Evolutionary conservation across 2,888 invertebrate species (phyloP), one percentile per base, ranked within the genome.

Genomic region (Ectemnius lituratus): DNA sequence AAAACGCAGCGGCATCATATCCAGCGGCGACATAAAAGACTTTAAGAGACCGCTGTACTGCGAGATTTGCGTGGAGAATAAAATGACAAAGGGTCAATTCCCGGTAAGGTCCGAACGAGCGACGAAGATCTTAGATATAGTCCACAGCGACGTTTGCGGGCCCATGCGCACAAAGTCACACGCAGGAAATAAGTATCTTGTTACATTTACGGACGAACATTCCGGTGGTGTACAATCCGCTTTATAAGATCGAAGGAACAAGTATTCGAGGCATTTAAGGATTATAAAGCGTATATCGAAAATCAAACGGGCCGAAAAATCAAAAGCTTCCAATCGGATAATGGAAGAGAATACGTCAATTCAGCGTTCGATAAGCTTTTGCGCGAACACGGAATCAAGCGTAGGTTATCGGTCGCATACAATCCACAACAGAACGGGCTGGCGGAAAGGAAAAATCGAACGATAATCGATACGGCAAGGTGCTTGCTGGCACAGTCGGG

Each of bases 401-500:
- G 80, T 75, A 62, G 78, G 62, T 13, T 83, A 67, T 49, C 86
- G 0, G 73, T 84, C 4, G 62, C 86, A 0, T 73, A 86, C 56
- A 84, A 74, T 8, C 87, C 85, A 0, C 75, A 87, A 66, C 82
- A 85, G 18, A 88, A 87, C 73, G 88, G 85, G 1, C 45, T 76
- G 0, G 83, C 87, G 8, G 88, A 88, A 67, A 56, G 86, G 13
- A 75, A 80, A 45, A 87, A 87, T 45, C 68, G 84, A 0, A 88
- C 85, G 5, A 62, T 87, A 0, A 75, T 86, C 13, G 83, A 86
- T 13, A 70, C 73, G 63, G 81, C 86, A 8, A 71, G 86, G n/a
- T 75, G 82, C 13, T 78, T 88, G 76, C 20, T 88, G n/a, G 23
- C 71, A 0, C 76, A 85, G 23, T 73, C 78, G 13, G 70, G 67